These are phyloP conservation scores for Mormyrops attenuatus DNA, from an alignment of 2,797 vertebrate species.

Conservation along the genomic window DNA sequence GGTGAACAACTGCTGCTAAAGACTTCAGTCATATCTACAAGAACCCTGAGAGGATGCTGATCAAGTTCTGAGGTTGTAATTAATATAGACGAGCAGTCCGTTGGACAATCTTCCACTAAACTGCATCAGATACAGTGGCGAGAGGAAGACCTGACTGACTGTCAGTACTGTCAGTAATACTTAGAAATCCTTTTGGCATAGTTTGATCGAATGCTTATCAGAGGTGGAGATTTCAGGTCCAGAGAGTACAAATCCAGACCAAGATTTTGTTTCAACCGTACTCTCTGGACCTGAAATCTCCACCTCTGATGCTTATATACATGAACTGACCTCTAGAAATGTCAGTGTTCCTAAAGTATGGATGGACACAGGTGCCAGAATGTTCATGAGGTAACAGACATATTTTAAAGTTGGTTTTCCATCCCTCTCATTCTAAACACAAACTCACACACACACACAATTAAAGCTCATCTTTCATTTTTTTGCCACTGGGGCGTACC, in stretches of 20 bases:
- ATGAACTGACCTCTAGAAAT: neutral
- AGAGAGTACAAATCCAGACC: no score
- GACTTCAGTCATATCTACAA: neutral
- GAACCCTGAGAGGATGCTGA: neutral
- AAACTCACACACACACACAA: constrained; percentile 23
- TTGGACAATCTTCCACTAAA: neutral
- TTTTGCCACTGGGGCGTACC: constrained; percentile 85
- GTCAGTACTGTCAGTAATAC: neutral
- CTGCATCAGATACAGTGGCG: neutral
- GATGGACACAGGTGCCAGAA: neutral
- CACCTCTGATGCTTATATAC: neutral
- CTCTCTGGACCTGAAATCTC: no score
- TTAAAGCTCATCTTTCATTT: constrained; percentile 91
- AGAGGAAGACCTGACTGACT: neutral
- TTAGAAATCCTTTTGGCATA: neutral
- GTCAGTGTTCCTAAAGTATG: neutral
- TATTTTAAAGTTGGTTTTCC: constrained; percentile 9
- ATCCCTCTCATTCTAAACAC: constrained; percentile 32
- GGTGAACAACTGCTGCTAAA: neutral
- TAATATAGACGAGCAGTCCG: neutral
- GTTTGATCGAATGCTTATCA: no score
- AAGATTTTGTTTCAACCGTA: no score
- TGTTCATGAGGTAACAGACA: constrained; percentile 50
- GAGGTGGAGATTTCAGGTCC: no score
- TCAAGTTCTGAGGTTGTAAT: neutral